These are phyloP conservation scores for Mus caroli DNA, from an alignment of 2,797 vertebrate genomes.

Conservation along the genomic window DNA sequence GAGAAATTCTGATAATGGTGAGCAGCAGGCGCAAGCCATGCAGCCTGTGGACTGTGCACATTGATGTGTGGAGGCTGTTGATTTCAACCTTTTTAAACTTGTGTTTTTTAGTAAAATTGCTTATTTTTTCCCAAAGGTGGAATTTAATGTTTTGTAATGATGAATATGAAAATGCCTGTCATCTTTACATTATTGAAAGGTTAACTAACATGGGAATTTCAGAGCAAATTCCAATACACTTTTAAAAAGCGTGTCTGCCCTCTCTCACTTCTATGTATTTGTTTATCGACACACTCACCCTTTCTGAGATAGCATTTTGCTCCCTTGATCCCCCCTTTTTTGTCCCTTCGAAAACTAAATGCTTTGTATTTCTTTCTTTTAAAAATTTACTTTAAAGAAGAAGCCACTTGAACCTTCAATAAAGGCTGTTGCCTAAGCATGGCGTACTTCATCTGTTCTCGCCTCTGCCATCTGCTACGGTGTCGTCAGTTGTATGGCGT, in stretches of 20 bases:
- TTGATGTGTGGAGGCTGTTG: conserved; percentile 86
- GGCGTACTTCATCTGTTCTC: conserved; percentile 90
- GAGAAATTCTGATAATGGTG: conserved; percentile 86
- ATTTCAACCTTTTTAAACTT: conserved; percentile 88
- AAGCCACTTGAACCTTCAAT: conserved; percentile 91
- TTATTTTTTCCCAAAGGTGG: conserved; percentile 90
- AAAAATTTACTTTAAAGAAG: conserved; percentile 72
- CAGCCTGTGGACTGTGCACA: conserved; percentile 86
- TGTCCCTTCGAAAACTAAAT: conserved; percentile 87
- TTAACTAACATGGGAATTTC: conserved; percentile 86
- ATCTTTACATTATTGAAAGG: conserved; percentile 87
- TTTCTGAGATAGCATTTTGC: conserved; percentile 86
- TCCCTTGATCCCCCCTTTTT: conserved; percentile 76
- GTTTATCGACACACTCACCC: conserved; percentile 83
- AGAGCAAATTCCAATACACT: conserved; percentile 76
- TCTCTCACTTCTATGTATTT: conserved; percentile 86
- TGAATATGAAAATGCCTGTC: conserved; percentile 89
- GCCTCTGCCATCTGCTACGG: conserved; percentile 89
- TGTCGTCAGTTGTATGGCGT: conserved; percentile 88
- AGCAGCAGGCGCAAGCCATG: conserved; percentile 83
- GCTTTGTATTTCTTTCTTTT: conserved; percentile 88
- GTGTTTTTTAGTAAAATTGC: conserved; percentile 90
- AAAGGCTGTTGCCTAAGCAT: conserved; percentile 91
- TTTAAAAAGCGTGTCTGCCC: conserved; percentile 87
- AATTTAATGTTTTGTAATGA: conserved; percentile 89